Evolutionary conservation across 2,888 invertebrate species (phyloP).

Genomic region (Iselma pallidipennis): DNA sequence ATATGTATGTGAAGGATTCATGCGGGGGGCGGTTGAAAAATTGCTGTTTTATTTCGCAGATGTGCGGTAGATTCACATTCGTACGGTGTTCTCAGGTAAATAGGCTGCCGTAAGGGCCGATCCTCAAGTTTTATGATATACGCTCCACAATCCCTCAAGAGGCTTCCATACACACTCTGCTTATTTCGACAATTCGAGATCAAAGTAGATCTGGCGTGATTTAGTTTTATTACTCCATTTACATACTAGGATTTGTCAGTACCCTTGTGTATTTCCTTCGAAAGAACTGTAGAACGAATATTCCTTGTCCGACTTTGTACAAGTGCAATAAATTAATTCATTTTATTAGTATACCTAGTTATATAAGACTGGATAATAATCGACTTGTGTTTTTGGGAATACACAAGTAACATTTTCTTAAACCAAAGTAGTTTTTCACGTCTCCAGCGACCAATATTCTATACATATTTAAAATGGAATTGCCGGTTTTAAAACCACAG

Average conservation of each 20-base stretch:
- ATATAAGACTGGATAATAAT: background rate
- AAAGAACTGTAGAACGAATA: background rate
- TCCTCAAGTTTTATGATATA: slow-evolving; percentile 42
- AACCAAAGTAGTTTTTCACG: slow-evolving; percentile 2
- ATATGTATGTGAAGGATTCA: background rate
- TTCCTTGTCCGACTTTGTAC: background rate
- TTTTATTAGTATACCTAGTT: slow-evolving; percentile 18
- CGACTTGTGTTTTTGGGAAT: slow-evolving; percentile 16
- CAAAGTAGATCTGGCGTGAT: slow-evolving; percentile 41
- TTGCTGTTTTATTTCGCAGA: slow-evolving; percentile 25
- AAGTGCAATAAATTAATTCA: slow-evolving; percentile 15
- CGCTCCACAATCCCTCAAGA: slow-evolving; percentile 43
- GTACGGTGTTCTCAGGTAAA: slow-evolving; percentile 41
- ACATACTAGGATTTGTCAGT: slow-evolving; percentile 9
- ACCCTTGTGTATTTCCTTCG: background rate
- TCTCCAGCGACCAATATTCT: slow-evolving; percentile 51
- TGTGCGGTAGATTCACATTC: slow-evolving; percentile 37
- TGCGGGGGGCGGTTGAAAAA: slow-evolving; percentile 7
- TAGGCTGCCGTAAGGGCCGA: slow-evolving; percentile 41
- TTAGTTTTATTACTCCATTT: slow-evolving; percentile 40
- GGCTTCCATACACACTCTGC: slow-evolving; percentile 36
- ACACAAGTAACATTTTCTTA: slow-evolving; percentile 15
- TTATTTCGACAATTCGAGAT: slow-evolving; percentile 43
- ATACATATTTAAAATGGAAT: slow-evolving; percentile 52
- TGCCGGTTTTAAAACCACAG: slow-evolving; percentile 41